Base-by-base conservation (phyloP, 2,888 invertebrate species). In the Pedicia rivosa region DNA sequence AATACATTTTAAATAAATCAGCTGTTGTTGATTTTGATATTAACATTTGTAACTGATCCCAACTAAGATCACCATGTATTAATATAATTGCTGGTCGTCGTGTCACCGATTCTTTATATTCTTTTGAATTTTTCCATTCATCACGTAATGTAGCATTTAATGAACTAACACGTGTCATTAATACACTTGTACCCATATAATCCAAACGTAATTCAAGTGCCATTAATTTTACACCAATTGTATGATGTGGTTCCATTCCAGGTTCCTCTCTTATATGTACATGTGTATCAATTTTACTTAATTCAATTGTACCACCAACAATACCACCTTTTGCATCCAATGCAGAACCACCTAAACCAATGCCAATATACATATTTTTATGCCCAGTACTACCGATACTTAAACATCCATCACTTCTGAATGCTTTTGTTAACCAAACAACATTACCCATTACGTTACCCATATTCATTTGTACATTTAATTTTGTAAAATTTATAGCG, bases 401-500 rank as follows among this genome's bases (percentile, higher is more conserved):
- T 16, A 95, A 66, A 22, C 91, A 73, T 0, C 94, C 94, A 52
- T 90, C 83, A 37, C 88, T 88, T 54, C 82, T 75, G 55, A 94
- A 87, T 55, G 88, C 88, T 55, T 86, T 82, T 7, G 87, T 88
- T 56, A 87, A 71, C 92, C 92, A 94, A 13, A 51, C 75, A 74
- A 95, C 94, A 55, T 94, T 94, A 10, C 98, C 97, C 92, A 98
- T 97, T 1, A 97, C 94, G 55, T 97, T 97, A 28, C 95, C 94
- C 92, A 98, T 98, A 61, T 97, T 97, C 82, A 97, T 95, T 55
- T 91, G 88, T 8, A 98, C 88, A 59, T 95, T 94, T 36, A 98
- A 70, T 50, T 86, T 79, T 31, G 92, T 90, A 58, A 97, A 90
- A 65, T 95, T 94, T 28, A 97, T 82, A 0, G 91, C 90, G 64